Evolutionary conservation across 2,113 vertebrate species (phyloP).

Genomic region (Neolamprologus caudopunctatus): DNA sequence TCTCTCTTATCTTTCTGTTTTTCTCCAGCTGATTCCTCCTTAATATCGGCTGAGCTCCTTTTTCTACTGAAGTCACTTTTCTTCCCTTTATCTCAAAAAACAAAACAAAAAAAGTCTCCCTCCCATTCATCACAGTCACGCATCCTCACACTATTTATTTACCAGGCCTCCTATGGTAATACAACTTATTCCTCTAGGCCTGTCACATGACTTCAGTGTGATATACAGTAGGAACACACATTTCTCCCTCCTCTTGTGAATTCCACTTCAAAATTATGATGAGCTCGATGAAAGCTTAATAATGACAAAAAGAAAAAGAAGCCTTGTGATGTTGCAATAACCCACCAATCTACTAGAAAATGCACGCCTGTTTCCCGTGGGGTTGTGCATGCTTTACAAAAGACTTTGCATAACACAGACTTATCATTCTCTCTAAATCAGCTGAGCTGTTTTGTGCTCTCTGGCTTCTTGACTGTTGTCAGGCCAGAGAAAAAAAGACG

Average conservation of each 20-base stretch:
- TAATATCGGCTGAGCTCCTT: background rate
- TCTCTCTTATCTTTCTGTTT: background rate
- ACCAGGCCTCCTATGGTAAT: background rate
- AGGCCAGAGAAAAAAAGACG: background rate
- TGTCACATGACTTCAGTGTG: background rate
- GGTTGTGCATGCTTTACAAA: background rate
- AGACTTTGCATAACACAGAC: background rate
- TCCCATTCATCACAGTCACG: background rate
- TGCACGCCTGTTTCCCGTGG: background rate
- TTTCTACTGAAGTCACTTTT: background rate
- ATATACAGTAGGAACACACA: background rate
- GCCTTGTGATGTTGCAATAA: background rate
- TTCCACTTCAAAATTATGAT: background rate
- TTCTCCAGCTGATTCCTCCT: background rate
- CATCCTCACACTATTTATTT: background rate
- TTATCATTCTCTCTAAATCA: background rate
- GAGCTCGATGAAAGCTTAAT: background rate
- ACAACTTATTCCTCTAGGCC: background rate
- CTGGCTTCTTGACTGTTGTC: background rate
- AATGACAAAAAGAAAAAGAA: background rate
- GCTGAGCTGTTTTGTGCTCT: background rate
- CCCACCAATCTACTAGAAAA: background rate
- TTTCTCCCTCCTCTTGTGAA: background rate
- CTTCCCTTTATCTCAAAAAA: background rate
- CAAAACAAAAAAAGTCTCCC: background rate